These are phyloP conservation scores for Thripadectes ignobilis DNA, from an alignment of 2,797 vertebrate species.

Conservation along the genomic window DNA sequence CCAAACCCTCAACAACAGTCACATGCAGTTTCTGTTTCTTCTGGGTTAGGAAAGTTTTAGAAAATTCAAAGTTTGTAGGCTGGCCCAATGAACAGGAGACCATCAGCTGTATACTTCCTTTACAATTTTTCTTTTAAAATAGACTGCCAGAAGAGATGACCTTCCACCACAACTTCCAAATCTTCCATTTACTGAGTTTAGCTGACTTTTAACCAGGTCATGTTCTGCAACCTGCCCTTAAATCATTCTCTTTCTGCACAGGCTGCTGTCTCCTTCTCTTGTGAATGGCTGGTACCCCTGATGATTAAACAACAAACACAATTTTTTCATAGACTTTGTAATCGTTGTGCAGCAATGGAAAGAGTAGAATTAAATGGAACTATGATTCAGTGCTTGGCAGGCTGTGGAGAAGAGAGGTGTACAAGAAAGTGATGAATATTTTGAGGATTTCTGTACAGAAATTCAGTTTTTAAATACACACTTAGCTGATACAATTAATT, in stretches of 20 bases:
- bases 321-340: conserved; percentile 46
- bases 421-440: conserved; percentile 29
- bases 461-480: conserved; percentile 55
- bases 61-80: background rate
- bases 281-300: background rate
- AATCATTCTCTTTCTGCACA: background rate
- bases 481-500: conserved; percentile 68
- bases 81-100: background rate
- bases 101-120: background rate
- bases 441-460: conserved; percentile 48
- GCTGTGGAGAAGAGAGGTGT: conserved; percentile 39
- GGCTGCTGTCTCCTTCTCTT: background rate
- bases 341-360: conserved; percentile 64
- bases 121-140: background rate
- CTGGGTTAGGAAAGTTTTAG: background rate
- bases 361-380: conserved; percentile 64
- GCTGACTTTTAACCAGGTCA: background rate
- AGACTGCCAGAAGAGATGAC: background rate
- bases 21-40: background rate
- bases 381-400: conserved; percentile 70
- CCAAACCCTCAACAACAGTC: background rate
- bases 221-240: background rate
- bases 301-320: conserved; percentile 62
- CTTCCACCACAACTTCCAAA: background rate
- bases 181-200: background rate